Base-by-base conservation (phyloP, 2,888 invertebrate genomes). In the Erynnis tages region DNA sequence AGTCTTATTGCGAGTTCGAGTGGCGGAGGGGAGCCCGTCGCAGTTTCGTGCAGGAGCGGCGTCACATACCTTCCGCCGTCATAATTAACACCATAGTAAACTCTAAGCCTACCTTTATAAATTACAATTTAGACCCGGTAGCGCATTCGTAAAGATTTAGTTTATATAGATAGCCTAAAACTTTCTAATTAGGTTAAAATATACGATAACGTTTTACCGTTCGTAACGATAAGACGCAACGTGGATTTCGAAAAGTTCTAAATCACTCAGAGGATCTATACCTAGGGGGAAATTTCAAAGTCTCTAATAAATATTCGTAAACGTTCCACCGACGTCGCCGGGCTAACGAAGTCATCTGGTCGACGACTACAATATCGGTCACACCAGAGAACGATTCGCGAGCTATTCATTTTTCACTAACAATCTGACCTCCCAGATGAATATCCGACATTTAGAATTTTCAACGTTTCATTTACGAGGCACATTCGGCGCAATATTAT, bases 1-100 rank as follows among this genome's bases (percentile, higher is more conserved):
- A 76, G 76, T 76, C 76, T 76, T 75, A 65, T 65, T 58, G 60
- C 61, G 58, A 65, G 53, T 54, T 49, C 52, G 53, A 53, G 35
- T 49, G 45, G 45, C 43, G 54, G 49, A 17, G 29, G 19, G 21
- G 44, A 10, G 34, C 41, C 40, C 50, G 17, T 29, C 10, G 35
- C 32, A 23, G 10, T 19, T 35, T 35, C 14, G 47, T 21, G 41
- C 27, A 44, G 44, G 35, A 38, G 37, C 30, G 43, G 25, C 49
- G 30, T 32, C 25, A 27, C 23, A 37, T 27, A 37, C 37, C 35
- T 38, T 44, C 52, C 52, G 29, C 52, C 52, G 10, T 45, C 17
- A 16, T 38, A 23, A 11, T 45, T 29, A 52, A 52, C 30, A 30
- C 29, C 38, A 19, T 52, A 45, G 37, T 45, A 38, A 41, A 53